Evolutionary conservation across 1,140 invertebrate genomes (phyloP), one percentile per base, ranked within the genome.

Genomic region (Apocrypta bakeri): DNA sequence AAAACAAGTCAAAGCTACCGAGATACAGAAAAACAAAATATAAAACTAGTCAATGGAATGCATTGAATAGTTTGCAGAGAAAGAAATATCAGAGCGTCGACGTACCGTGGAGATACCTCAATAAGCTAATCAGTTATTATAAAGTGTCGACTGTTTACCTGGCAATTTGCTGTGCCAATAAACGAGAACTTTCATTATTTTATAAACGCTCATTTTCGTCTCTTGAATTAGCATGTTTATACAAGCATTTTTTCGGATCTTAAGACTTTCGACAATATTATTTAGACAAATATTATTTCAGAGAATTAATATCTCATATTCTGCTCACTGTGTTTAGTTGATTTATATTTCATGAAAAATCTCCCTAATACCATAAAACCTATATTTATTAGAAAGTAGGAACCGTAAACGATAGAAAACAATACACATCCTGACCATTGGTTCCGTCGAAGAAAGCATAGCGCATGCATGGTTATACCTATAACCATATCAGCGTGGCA

Each of bases 351-450:
- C n/a, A n/a, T n/a, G n/a, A n/a, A n/a, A n/a, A n/a, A n/a, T n/a
- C n/a, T n/a, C n/a, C n/a, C n/a, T n/a, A n/a, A n/a, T n/a, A n/a
- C n/a, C n/a, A n/a, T n/a, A n/a, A n/a, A n/a, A n/a, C n/a, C n/a
- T n/a, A n/a, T n/a, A n/a, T n/a, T n/a, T n/a, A n/a, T n/a, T n/a
- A n/a, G n/a, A n/a, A n/a, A n/a, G n/a, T n/a, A n/a, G n/a, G n/a
- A n/a, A n/a, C n/a, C n/a, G n/a, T n/a, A n/a, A n/a, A n/a, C n/a
- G n/a, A n/a, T n/a, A 86, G 84, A 84, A 83, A 84, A 76, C 66
- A 63, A 74, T 61, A 79, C 85, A 86, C 86, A 85, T 83, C 84
- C 84, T 64, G 79, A 74, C 80, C 69, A 85, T 82, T 87, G 76
- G 83, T 86, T 79, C 48, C 40, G 11, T 12, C 12, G 29, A 1